Conservation (phyloP, 2,888 invertebrate genomes). For the Pyrocoelia pectoralis region DNA sequence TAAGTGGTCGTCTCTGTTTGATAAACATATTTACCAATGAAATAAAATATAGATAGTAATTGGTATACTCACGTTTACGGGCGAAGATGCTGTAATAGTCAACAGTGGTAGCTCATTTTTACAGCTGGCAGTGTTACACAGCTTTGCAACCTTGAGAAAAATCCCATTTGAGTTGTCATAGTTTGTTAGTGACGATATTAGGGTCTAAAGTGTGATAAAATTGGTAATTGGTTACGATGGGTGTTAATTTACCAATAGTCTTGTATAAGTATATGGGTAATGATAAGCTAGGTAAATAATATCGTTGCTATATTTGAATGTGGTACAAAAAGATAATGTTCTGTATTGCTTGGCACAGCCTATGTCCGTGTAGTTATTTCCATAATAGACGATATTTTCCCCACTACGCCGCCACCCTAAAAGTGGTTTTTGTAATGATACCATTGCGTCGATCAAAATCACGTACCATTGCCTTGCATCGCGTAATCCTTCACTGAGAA, state of each 20-base stretch:
- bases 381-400: slow-evolving; percentile 82
- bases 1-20: slow-evolving; percentile 68
- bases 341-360: slow-evolving; percentile 68
- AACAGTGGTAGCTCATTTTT: slow-evolving; percentile 78
- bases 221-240: slow-evolving; percentile 3
- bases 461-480: slow-evolving; percentile 62
- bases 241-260: slow-evolving; percentile 68
- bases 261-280: slow-evolving; percentile 85
- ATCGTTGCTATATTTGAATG: slow-evolving; percentile 77
- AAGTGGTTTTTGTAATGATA: slow-evolving; percentile 24
- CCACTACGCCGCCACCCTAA: slow-evolving; percentile 78
- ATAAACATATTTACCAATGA: background rate
- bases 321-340: slow-evolving; percentile 81
- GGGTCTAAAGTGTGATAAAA: slow-evolving; percentile 26
- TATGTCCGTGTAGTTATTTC: slow-evolving; percentile 72
- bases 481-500: slow-evolving; percentile 81
- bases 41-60: background rate
- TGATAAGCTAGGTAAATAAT: slow-evolving; percentile 88
- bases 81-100: slow-evolving; percentile 70
- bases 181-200: slow-evolving; percentile 21
- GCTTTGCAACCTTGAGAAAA: slow-evolving; percentile 70
- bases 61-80: background rate
- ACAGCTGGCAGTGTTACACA: slow-evolving; percentile 73
- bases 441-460: background rate
- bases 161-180: slow-evolving; percentile 57